Evolutionary conservation across 2,888 invertebrate species (phyloP), one percentile per base, ranked within the genome.

Genomic region (Drosophila anomalata): DNA sequence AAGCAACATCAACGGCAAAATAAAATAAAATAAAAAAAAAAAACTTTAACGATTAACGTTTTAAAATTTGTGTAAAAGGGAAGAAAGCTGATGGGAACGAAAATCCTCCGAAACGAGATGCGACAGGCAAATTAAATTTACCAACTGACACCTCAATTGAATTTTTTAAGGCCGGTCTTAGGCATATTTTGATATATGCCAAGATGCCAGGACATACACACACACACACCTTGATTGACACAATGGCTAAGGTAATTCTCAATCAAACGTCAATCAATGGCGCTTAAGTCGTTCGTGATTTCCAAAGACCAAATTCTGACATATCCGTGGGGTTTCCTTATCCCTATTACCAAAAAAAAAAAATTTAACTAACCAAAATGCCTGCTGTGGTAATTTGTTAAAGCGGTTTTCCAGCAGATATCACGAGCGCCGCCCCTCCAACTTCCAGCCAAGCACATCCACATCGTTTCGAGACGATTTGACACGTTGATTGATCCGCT

Each of bases 401-500:
- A 84, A 87, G 78, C 82, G 75, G 77, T 79, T 79, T 78, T 79
- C 63, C 70, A 78, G 73, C 86, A 87, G 87, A 87, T 85, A 87
- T 87, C 83, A 84, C 83, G 83, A 87, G 79, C 87, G 81, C 68
- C 70, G 59, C 55, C 69, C 62, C 47, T 29, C 59, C 60, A 61
- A 68, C 46, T 14, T 76, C 80, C 76, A 78, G 73, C 78, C 76
- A 72, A 31, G 75, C 65, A 51, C 63, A 65, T 53, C 65, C 63
- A 53, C 63, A 65, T 77, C 87, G 77, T 78, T 84, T 84, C 83
- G 79, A 72, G 85, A 87, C 85, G 87, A 84, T 84, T 84, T 84
- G 83, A 84, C 87, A 84, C 87, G 83, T 87, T 84, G 83, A 84
- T 84, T 84, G 83, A 84, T 84, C 83, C 83, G 87, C 87, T 84